Evolutionary conservation across 2,113 vertebrate genomes (phyloP).

Genomic region (Lasiurus cinereus): DNA sequence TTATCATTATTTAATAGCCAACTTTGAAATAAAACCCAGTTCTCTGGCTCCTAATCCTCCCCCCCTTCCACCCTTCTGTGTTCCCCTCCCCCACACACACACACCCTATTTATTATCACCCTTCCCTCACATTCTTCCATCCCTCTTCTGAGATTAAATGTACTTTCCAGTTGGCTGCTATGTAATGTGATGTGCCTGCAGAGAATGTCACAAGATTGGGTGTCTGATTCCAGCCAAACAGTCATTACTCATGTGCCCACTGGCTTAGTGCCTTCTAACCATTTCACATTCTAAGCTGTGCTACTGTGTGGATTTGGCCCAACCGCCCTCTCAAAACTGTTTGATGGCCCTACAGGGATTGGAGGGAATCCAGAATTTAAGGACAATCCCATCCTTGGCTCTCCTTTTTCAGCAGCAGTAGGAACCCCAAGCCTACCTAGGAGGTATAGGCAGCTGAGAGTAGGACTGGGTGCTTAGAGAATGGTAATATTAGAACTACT

Average conservation of each 20-base stretch:
- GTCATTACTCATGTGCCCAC: not conserved
- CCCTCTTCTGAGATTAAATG: slow-evolving; percentile 2
- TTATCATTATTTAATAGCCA: not conserved
- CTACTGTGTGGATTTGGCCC: not conserved
- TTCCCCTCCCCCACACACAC: not conserved
- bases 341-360: not conserved
- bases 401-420: slow-evolving; percentile 7
- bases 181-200: not conserved
- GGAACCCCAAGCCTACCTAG: not conserved
- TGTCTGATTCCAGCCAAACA: not conserved
- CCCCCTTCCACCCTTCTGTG: not conserved
- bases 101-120: not conserved
- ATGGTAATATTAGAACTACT: not conserved
- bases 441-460: not conserved
- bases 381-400: slow-evolving; percentile 26
- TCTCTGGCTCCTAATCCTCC: not conserved
- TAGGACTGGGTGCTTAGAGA: not conserved
- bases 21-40: slow-evolving; percentile 33
- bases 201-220: not conserved
- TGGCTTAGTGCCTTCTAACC: not conserved
- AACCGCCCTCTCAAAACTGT: not conserved
- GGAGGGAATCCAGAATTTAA: slow-evolving; percentile 53
- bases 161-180: not conserved
- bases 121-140: not conserved
- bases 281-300: slow-evolving; percentile 11